Evolutionary conservation across 2,888 invertebrate genomes (phyloP).

Genomic region (Drosophila putrida): DNA sequence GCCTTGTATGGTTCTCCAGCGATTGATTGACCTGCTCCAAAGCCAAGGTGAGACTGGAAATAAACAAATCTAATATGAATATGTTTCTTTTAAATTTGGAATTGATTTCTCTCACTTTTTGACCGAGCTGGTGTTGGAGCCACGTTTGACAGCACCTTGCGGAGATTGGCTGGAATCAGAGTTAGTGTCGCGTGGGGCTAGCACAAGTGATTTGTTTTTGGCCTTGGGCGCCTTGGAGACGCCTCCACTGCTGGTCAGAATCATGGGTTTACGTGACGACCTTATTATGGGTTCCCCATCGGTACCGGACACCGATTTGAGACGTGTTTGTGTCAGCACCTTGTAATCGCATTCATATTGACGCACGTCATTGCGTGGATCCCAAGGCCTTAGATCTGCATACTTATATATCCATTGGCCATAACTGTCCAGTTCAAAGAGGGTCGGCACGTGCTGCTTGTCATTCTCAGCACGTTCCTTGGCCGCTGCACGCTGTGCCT

Average conservation of each 20-base stretch:
- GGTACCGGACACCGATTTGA: slow-evolving; percentile 87
- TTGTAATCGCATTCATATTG: slow-evolving; percentile 94
- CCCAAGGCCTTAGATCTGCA: slow-evolving; percentile 95
- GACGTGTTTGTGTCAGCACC: slow-evolving; percentile 91
- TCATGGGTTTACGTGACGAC: slow-evolving; percentile 26
- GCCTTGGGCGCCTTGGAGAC: slow-evolving; percentile 38
- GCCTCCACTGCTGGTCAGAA: neutral
- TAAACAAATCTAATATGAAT: neutral
- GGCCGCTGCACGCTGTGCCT: slow-evolving; percentile 92
- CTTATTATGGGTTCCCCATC: slow-evolving; percentile 4
- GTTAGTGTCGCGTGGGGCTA: slow-evolving; percentile 85
- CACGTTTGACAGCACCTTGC: slow-evolving; percentile 72
- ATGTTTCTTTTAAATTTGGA: neutral
- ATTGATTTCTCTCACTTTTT: slow-evolving; percentile 65
- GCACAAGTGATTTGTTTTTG: slow-evolving; percentile 61
- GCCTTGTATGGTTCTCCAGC: slow-evolving; percentile 86
- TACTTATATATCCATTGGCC: slow-evolving; percentile 90
- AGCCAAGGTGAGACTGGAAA: slow-evolving; percentile 85
- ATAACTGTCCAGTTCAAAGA: slow-evolving; percentile 89
- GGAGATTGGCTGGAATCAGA: slow-evolving; percentile 86
- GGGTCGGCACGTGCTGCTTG: slow-evolving; percentile 90
- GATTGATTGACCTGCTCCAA: slow-evolving; percentile 86
- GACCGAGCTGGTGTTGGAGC: slow-evolving; percentile 50
- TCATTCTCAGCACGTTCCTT: slow-evolving; percentile 89
- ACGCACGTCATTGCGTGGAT: slow-evolving; percentile 92